Percentiles rank a stretch among this genome's conserved stretches.
These are phyloP conservation scores for Ceyx cyanopectus DNA, from an alignment of 2,113 vertebrate genomes.

Conservation along the genomic window DNA sequence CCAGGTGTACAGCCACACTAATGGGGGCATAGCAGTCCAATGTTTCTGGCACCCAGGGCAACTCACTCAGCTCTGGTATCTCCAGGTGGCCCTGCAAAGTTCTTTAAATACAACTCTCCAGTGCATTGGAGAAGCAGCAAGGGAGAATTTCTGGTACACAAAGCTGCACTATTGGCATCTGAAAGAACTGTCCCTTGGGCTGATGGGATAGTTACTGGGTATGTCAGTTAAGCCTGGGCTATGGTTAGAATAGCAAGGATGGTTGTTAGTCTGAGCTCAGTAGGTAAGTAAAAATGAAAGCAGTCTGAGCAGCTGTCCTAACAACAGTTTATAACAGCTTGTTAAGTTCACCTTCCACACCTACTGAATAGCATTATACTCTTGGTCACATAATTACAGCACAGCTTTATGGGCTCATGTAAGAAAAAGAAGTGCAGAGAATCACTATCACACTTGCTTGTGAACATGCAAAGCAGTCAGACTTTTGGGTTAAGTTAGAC, in stretches of 20 bases:
- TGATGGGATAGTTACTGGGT: fast-evolving
- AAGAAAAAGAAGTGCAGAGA: neutral
- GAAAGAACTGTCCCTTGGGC: fast-evolving
- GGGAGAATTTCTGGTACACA: neutral
- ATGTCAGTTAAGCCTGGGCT: neutral
- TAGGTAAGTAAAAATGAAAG: neutral
- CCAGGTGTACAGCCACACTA: neutral
- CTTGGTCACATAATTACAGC: fast-evolving
- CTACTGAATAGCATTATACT: neutral
- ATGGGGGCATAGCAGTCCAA: fast-evolving
- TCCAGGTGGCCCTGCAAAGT: neutral
- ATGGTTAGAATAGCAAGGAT: neutral
- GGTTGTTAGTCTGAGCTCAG: neutral
- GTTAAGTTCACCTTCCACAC: neutral
- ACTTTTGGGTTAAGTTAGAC: neutral
- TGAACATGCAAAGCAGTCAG: neutral
- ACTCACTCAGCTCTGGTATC: neutral
- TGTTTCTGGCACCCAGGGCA: neutral
- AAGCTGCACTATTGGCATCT: neutral
- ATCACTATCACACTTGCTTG: neutral
- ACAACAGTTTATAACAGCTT: neutral
- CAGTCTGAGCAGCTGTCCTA: neutral
- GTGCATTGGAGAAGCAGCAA: neutral
- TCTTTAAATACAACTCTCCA: neutral
- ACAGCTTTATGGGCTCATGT: neutral